These are phyloP conservation scores for Tachypleus tridentatus DNA, from an alignment of 1,140 invertebrate genomes.

Conservation along the genomic window DNA sequence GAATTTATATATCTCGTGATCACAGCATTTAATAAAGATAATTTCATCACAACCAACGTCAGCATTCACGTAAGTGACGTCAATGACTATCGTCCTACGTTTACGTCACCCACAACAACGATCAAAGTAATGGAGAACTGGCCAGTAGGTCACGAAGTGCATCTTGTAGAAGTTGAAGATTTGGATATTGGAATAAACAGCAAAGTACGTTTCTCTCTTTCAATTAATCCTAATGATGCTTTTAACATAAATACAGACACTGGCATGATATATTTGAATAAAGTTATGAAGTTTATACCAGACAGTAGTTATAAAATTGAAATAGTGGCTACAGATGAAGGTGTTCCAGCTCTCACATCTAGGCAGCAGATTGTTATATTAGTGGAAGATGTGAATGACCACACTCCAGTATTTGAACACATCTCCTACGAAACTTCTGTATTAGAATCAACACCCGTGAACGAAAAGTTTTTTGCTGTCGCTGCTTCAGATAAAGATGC, in stretches of 20 bases:
- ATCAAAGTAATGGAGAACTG: conserved; percentile 69
- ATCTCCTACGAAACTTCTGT: conserved; percentile 82
- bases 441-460: conserved; percentile 75
- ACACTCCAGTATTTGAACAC: conserved; percentile 82
- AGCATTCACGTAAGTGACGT: conserved; percentile 74
- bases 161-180: conserved; percentile 68
- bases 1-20: conserved; percentile 62
- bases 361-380: conserved; percentile 57
- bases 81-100: conserved; percentile 82
- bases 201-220: conserved; percentile 62
- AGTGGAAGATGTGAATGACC: conserved; percentile 86
- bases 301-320: conserved; percentile 48
- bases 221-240: conserved; percentile 57
- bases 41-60: conserved; percentile 50
- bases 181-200: conserved; percentile 71
- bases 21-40: conserved; percentile 43
- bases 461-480: conserved; percentile 74
- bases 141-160: conserved; percentile 74
- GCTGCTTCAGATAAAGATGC: conserved; percentile 69
- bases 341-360: conserved; percentile 55
- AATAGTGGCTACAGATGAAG: conserved; percentile 70
- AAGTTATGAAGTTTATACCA: conserved; percentile 39
- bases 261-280: conserved; percentile 75
- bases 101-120: conserved; percentile 59
- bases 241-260: conserved; percentile 71